A percentile compares a stretch with the other conserved stretches of the same genome.
phyloP scores from a whole-genome alignment of 2,797 vertebrate species.

The Coregonus sp. region DNA sequence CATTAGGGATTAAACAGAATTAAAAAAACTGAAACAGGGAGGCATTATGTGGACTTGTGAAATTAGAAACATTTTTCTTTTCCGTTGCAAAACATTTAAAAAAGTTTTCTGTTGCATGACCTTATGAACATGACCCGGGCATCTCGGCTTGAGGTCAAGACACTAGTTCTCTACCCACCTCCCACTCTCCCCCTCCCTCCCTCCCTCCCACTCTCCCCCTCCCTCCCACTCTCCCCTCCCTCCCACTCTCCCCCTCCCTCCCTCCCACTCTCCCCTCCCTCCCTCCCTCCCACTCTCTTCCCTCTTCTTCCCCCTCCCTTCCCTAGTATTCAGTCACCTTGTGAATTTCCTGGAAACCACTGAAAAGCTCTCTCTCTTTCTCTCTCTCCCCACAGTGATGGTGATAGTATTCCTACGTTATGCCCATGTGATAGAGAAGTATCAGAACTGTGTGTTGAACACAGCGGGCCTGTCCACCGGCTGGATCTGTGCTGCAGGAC shows the following conservation, averaged over 20 bases:
- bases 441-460: slow-evolving; percentile 86
- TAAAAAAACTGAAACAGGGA: no score
- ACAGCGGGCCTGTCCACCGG: slow-evolving; percentile 82
- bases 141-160: no score
- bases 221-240: no score
- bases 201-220: not conserved
- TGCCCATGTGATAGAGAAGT: slow-evolving; percentile 84
- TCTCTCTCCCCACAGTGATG: slow-evolving; percentile 73
- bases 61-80: not conserved
- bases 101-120: no score
- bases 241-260: no score
- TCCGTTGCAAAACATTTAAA: no score
- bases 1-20: not conserved
- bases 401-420: slow-evolving; percentile 85
- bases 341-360: not conserved
- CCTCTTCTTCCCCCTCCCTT: not conserved
- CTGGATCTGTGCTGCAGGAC: slow-evolving; percentile 87
- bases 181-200: no score
- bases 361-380: not conserved
- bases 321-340: not conserved
- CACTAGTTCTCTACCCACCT: no score
- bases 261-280: no score
- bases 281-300: no score
- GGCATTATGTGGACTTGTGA: no score
- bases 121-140: no score